These are phyloP conservation scores for Eupithecia pulchellata DNA, from an alignment of 2,888 invertebrate species.

Conservation along the genomic window DNA sequence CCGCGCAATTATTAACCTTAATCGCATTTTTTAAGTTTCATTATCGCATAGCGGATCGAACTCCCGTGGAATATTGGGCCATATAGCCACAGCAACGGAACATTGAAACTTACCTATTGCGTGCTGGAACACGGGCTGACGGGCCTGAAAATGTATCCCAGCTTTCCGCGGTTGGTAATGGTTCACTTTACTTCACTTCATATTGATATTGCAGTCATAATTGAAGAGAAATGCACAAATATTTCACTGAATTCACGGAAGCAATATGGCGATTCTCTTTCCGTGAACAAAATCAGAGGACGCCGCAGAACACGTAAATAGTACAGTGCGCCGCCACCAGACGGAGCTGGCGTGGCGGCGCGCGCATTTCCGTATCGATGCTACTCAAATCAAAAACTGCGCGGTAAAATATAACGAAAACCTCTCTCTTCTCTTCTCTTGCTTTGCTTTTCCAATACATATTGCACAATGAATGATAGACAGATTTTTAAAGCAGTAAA, in stretches of 20 bases:
- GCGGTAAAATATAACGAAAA: constrained; percentile 55
- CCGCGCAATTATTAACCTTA: constrained; percentile 87
- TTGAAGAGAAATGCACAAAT: constrained; percentile 80
- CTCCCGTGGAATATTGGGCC: constrained; percentile 86
- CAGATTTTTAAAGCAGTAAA: no score
- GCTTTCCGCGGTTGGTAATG: constrained; percentile 61
- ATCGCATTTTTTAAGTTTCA: constrained; percentile 87
- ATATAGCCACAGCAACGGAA: constrained; percentile 84
- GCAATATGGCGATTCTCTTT: constrained; percentile 85
- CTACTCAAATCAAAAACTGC: constrained; percentile 49
- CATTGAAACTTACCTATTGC: constrained; percentile 83
- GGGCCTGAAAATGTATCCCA: constrained; percentile 66
- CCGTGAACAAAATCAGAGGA: constrained; percentile 85
- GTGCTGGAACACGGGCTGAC: constrained; percentile 61
- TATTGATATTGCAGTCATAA: constrained; percentile 82
- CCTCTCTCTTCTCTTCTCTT: no score
- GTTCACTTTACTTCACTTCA: constrained; percentile 78
- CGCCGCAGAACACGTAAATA: constrained; percentile 83
- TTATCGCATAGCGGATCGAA: constrained; percentile 86
- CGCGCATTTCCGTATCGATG: constrained; percentile 78
- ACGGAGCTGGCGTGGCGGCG: constrained; percentile 58
- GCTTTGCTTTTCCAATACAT: no score
- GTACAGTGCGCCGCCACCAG: constrained; percentile 82
- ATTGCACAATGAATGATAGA: not conserved
- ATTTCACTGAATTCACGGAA: constrained; percentile 83